Conservation (phyloP, 2,797 vertebrate genomes). For the Eupleurogrammus muticus region DNA sequence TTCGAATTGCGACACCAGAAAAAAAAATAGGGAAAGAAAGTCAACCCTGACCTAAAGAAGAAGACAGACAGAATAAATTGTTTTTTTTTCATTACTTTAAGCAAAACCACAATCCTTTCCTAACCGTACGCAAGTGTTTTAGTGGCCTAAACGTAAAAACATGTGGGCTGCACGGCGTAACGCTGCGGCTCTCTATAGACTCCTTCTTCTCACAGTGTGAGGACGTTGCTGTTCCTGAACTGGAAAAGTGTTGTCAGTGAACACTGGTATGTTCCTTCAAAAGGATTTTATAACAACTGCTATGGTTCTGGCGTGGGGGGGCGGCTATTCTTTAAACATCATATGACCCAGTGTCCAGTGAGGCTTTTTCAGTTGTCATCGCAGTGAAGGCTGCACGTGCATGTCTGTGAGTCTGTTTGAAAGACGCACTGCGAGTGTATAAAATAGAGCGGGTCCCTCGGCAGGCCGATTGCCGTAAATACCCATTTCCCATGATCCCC, state of each 20-base stretch:
- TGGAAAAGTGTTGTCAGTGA: slow-evolving; percentile 1
- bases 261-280: slow-evolving; percentile 5
- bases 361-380: not conserved
- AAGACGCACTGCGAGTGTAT: not conserved
- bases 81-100: slow-evolving; percentile 5
- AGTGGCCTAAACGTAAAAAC: slow-evolving; percentile 12
- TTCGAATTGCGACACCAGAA: not conserved
- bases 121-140: slow-evolving; percentile 2
- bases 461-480: slow-evolving; percentile 39
- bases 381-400: not conserved
- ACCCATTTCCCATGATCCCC: slow-evolving; percentile 48
- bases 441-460: slow-evolving; percentile 17
- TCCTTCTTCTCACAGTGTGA: not conserved
- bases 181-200: not conserved
- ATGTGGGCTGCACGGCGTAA: slow-evolving; percentile 6
- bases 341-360: not conserved
- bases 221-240: slow-evolving; percentile 9
- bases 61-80: slow-evolving; percentile 13
- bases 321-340: not conserved
- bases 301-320: not conserved
- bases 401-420: not conserved
- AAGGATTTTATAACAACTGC: not conserved
- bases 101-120: not conserved
- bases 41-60: not conserved
- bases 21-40: not conserved